These are phyloP conservation scores for Archilochus colubris DNA, from an alignment of 2,113 vertebrate genomes.

Conservation along the genomic window DNA sequence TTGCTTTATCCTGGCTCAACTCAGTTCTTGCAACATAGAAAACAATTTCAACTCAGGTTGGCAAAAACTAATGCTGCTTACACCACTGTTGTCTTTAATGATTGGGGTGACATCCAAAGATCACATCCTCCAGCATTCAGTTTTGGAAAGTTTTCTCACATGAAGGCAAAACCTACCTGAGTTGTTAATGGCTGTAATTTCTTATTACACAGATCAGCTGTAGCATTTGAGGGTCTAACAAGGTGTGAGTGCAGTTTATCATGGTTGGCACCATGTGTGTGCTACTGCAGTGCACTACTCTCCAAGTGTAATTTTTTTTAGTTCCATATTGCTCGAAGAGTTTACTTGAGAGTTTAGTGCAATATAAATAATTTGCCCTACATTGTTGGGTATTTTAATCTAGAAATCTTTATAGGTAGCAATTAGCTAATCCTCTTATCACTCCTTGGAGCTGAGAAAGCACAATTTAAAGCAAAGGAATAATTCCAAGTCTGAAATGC, in stretches of 20 bases:
- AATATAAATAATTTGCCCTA: not conserved
- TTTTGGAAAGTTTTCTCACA: not conserved
- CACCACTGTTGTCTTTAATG: not conserved
- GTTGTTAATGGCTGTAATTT: not conserved
- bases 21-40: not conserved
- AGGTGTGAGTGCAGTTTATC: not conserved
- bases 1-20: not conserved
- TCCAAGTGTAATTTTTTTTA: not conserved
- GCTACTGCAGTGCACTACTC: not conserved
- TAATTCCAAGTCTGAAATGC: not conserved
- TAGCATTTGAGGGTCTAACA: not conserved
- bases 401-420: not conserved
- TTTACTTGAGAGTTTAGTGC: not conserved
- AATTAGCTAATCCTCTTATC: not conserved
- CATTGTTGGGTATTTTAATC: not conserved
- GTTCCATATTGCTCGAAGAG: not conserved
- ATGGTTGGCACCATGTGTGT: accelerated
- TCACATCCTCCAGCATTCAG: not conserved
- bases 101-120: not conserved
- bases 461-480: not conserved
- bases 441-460: not conserved
- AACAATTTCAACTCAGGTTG: not conserved
- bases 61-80: not conserved
- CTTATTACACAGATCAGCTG: not conserved
- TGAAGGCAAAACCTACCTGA: not conserved